phyloP scores from a whole-genome alignment of 2,888 invertebrate species.

The Nomada hirtipes region DNA sequence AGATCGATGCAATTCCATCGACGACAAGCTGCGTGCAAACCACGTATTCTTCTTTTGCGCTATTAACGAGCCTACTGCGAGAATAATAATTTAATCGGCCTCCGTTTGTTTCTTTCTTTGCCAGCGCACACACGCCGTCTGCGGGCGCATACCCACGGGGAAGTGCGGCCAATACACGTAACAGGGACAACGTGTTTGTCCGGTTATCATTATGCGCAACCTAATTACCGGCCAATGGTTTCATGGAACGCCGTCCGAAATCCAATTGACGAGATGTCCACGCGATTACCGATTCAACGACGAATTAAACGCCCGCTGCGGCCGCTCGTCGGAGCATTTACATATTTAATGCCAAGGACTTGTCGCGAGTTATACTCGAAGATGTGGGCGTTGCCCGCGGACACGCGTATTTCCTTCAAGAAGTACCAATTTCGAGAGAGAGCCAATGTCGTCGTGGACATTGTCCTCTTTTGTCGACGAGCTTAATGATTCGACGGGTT shows the following conservation, averaged over 20 bases:
- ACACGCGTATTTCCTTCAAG: conserved; percentile 46
- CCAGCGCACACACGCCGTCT: conserved; percentile 1
- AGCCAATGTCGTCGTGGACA: neutral
- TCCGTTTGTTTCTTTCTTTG: conserved; percentile 28
- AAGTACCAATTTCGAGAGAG: conserved; percentile 5
- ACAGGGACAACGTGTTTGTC: conserved; percentile 62
- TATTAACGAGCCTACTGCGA: conserved; percentile 56
- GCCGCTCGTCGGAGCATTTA: conserved; percentile 74
- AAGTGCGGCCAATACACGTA: neutral
- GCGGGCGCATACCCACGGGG: neutral
- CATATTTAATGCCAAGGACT: conserved; percentile 81
- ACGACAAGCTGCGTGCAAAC: conserved; percentile 19
- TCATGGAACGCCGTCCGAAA: conserved; percentile 70
- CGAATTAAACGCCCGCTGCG: conserved; percentile 73
- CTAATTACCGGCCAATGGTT: conserved; percentile 72
- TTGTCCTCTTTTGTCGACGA: neutral
- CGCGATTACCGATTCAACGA: conserved; percentile 66
- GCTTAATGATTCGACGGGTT: too few relatives aligned
- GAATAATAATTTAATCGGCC: conserved; percentile 69
- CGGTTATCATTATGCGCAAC: conserved; percentile 71
- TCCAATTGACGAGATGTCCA: conserved; percentile 66
- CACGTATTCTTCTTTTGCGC: conserved; percentile 44
- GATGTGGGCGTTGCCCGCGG: conserved; percentile 68
- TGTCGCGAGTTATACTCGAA: conserved; percentile 70
- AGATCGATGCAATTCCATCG: conserved; percentile 49